A percentile compares a stretch with the other conserved stretches of the same genome.
phyloP scores from a whole-genome alignment of 2,113 vertebrate genomes.

The Pluvianellus socialis region DNA sequence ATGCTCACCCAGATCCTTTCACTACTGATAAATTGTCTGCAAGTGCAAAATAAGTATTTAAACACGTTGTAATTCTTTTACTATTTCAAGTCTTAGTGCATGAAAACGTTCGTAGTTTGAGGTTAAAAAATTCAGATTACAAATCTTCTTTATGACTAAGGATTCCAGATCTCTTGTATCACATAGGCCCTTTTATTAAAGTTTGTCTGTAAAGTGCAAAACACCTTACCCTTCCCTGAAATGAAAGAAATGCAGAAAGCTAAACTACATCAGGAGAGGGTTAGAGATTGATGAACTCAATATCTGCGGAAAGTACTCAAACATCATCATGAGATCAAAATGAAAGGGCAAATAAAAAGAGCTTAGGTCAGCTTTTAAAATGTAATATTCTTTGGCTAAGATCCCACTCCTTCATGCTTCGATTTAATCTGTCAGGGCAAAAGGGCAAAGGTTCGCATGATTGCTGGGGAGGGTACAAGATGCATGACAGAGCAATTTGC shows the following conservation, averaged over 20 bases:
- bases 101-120: not conserved
- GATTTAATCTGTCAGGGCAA: slow-evolving; percentile 70
- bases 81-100: not conserved
- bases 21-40: not conserved
- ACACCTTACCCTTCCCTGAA: not conserved
- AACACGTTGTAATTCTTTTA: not conserved
- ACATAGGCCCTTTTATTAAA: not conserved
- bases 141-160: not conserved
- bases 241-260: not conserved
- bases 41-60: not conserved
- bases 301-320: slow-evolving; percentile 31
- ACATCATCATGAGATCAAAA: slow-evolving; percentile 60
- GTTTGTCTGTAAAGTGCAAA: not conserved
- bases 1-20: not conserved
- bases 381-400: slow-evolving; percentile 53
- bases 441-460: slow-evolving; percentile 79
- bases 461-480: slow-evolving; percentile 78
- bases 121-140: not conserved
- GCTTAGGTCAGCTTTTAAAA: slow-evolving; percentile 57
- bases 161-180: not conserved
- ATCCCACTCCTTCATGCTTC: slow-evolving; percentile 68
- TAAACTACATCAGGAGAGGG: not conserved
- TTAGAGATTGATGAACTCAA: slow-evolving; percentile 42
- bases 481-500: slow-evolving; percentile 91
- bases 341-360: slow-evolving; percentile 56